Conservation (phyloP, 2,888 invertebrate genomes). For the Lissonota sp. region DNA sequence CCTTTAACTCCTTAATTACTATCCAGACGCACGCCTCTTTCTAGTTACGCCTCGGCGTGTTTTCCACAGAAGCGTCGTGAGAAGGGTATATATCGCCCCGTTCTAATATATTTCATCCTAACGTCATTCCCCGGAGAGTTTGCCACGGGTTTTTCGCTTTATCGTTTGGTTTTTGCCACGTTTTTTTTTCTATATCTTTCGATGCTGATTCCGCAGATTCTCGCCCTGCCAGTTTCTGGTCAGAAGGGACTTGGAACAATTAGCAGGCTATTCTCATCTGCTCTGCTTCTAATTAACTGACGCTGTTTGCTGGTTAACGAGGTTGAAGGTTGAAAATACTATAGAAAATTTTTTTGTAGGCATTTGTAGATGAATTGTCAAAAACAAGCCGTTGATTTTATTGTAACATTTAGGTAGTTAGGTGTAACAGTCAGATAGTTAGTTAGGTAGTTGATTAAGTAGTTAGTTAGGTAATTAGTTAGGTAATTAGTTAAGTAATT, state of each 20-base stretch:
- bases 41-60: conserved; percentile 59
- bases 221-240: conserved; percentile 24
- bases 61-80: conserved; percentile 47
- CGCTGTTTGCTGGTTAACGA: conserved; percentile 63
- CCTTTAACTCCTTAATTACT: conserved; percentile 76
- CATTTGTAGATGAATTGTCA: no score
- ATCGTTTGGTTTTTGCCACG: not conserved
- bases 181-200: not conserved
- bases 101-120: conserved; percentile 33
- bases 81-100: conserved; percentile 37
- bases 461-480: no score
- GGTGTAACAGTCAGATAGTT: no score
- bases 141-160: not conserved
- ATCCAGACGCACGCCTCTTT: conserved; percentile 69
- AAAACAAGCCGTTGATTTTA: no score
- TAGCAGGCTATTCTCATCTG: conserved; percentile 68
- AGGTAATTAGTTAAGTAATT: no score
- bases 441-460: no score
- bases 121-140: conserved; percentile 28
- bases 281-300: conserved; percentile 76
- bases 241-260: conserved; percentile 63
- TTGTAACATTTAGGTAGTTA: no score
- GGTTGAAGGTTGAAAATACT: no score
- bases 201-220: conserved; percentile 8
- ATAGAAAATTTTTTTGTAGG: no score